Base-by-base conservation (phyloP, 1,140 invertebrate genomes). In the Eciton burchellii region DNA sequence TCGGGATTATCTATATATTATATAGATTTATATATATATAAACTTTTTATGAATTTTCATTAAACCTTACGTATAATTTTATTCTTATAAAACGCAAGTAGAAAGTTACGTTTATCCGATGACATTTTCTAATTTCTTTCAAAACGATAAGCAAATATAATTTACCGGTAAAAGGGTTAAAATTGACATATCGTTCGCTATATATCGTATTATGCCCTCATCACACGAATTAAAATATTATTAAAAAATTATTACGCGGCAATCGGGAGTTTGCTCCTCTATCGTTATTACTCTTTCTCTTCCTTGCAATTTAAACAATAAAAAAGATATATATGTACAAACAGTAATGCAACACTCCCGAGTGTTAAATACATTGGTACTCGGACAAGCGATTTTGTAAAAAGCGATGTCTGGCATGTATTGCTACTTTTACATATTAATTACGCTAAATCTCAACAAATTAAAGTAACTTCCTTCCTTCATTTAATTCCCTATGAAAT, bases 351-450 rank as follows among this genome's bases (percentile, higher is more conserved):
- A 79, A 54, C 5, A 54, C 35, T 68, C 35, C 63, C 16, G 21
- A 68, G 68, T 35, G n/a, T 68, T 70, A 11, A 68, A 68, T 65
- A 68, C 26, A 43, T n/a, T 56, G 35, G 35, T 79, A 79, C 74
- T 57, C 63, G 74, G 63, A 79, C 12, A 70, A 70, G 74, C 63
- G 21, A 79, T 43, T 77, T 68, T 68, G 35, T 45, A 68, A 70
- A 65, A 35, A 52, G 5, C 45, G 63, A 70, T 79, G 24, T 79
- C 63, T 45, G 41, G 14, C 43, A 8, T 3, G 0, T 47, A 54
- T 68, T 65, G 0, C 29, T 41, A 47, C 12, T 62, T 60, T 74
- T 29, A 12, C 47, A 49, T 3, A 21, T 52, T 52, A 49, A 3
- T 16, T 65, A 41, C 8, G 1, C 45, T n/a, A 60, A 21, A 1